phyloP scores from a whole-genome alignment of 1,140 invertebrate genomes.

The Formica selysi region DNA sequence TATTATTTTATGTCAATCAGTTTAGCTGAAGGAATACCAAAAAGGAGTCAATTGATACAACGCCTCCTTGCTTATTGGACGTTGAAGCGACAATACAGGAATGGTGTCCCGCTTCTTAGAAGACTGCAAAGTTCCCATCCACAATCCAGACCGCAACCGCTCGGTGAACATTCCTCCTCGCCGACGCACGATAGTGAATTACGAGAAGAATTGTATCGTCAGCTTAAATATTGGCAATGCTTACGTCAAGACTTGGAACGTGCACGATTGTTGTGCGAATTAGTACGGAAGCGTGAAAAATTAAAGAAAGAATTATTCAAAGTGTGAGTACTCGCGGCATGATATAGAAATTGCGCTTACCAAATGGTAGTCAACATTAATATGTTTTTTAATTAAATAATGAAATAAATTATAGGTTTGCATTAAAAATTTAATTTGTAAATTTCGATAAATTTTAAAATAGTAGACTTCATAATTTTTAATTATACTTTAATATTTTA shows the following conservation, averaged over 20 bases:
- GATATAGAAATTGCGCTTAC: background rate
- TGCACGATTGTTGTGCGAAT: conserved; percentile 96
- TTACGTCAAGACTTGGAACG: conserved; percentile 97
- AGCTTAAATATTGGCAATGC: conserved; percentile 98
- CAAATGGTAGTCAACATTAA: background rate
- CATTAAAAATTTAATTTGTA: background rate
- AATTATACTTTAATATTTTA: no score
- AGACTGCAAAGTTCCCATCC: conserved; percentile 92
- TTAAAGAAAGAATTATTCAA: conserved; percentile 96
- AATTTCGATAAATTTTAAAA: background rate
- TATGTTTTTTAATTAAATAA: background rate
- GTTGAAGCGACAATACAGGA: conserved; percentile 97
- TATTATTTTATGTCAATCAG: conserved; percentile 65
- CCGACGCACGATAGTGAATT: conserved; percentile 86
- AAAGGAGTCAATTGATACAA: conserved; percentile 95
- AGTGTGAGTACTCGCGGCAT: conserved; percentile 84
- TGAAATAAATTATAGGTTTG: background rate
- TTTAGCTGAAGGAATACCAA: conserved; percentile 87
- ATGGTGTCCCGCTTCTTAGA: conserved; percentile 97
- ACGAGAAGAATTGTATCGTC: conserved; percentile 91
- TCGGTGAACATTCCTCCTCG: conserved; percentile 80
- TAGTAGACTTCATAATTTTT: no score
- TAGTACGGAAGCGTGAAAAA: conserved; percentile 98
- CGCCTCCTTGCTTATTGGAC: conserved; percentile 97
- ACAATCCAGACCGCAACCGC: conserved; percentile 84